Conservation (phyloP, 2,797 vertebrate genomes). For the Florisuga fusca region DNA sequence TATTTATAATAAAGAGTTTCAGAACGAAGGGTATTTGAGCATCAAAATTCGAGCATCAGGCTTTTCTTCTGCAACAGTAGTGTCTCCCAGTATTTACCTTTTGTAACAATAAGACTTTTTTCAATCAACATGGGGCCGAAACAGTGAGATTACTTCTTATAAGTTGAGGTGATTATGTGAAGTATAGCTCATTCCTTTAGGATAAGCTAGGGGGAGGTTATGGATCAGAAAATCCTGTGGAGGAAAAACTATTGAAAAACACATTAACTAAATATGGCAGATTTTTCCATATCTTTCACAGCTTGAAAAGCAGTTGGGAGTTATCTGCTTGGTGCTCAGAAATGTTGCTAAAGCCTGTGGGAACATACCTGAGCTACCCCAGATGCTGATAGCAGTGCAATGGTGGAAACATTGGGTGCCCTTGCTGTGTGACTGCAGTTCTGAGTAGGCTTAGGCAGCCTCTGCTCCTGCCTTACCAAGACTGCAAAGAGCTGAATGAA, state of each 20-base stretch:
- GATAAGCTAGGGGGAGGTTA: not conserved
- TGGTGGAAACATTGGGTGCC: rapidly evolving
- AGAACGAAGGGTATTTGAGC: not conserved
- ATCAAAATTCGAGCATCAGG: not conserved
- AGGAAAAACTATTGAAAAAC: not conserved
- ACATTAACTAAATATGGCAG: not conserved
- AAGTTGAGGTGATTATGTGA: not conserved
- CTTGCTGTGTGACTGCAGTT: not conserved
- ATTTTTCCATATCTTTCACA: not conserved
- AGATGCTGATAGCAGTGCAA: not conserved
- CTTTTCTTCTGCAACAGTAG: not conserved
- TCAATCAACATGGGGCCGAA: not conserved
- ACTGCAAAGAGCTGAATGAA: not conserved
- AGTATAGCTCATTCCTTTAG: not conserved
- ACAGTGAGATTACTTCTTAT: not conserved
- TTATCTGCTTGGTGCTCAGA: not conserved
- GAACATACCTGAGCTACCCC: not conserved
- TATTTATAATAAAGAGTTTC: not conserved
- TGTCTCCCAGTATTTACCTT: not conserved
- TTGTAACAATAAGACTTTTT: not conserved
- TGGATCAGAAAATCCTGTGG: rapidly evolving
- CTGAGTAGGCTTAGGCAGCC: not conserved
- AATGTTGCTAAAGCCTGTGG: not conserved
- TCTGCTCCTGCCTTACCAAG: not conserved
- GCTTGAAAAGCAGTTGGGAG: not conserved